These are phyloP conservation scores for Lamellibrachia columna DNA, from an alignment of 2,888 invertebrate genomes.

Conservation along the genomic window DNA sequence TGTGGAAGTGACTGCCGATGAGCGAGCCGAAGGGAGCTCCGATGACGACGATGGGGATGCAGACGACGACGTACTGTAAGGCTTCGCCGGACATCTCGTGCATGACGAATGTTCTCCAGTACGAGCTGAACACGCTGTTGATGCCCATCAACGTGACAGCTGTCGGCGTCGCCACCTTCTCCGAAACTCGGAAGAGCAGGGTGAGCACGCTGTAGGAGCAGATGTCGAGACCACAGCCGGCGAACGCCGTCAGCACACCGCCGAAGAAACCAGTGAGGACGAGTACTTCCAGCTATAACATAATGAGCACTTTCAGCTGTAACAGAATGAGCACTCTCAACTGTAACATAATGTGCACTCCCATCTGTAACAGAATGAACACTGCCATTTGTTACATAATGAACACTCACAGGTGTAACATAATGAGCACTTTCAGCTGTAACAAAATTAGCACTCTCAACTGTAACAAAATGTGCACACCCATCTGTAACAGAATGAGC, in stretches of 20 bases:
- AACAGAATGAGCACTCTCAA: no score
- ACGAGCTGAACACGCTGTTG: slow-evolving; percentile 46
- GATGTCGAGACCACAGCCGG: slow-evolving; percentile 60
- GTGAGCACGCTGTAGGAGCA: slow-evolving; percentile 43
- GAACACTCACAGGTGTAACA: no score
- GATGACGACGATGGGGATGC: slow-evolving; percentile 42
- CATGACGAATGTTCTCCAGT: slow-evolving; percentile 51
- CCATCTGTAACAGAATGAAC: no score
- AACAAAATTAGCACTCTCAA: no score
- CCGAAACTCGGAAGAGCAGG: slow-evolving; percentile 32
- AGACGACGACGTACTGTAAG: slow-evolving; percentile 47
- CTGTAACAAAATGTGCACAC: no score
- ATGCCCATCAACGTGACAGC: slow-evolving; percentile 57
- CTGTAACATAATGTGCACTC: no score
- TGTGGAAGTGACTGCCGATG: slow-evolving; percentile 47
- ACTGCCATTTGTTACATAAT: no score
- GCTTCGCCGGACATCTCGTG: slow-evolving; percentile 32
- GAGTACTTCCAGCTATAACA: slow-evolving; percentile 37
- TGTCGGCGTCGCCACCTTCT: slow-evolving; percentile 59
- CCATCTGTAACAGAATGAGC: no score
- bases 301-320: no score
- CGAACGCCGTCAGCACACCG: slow-evolving; percentile 54
- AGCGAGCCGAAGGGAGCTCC: slow-evolving; percentile 49
- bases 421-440: no score
- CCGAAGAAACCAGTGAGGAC: slow-evolving; percentile 53